Conservation (phyloP, 2,113 vertebrate species). For the Willisornis vidua region DNA sequence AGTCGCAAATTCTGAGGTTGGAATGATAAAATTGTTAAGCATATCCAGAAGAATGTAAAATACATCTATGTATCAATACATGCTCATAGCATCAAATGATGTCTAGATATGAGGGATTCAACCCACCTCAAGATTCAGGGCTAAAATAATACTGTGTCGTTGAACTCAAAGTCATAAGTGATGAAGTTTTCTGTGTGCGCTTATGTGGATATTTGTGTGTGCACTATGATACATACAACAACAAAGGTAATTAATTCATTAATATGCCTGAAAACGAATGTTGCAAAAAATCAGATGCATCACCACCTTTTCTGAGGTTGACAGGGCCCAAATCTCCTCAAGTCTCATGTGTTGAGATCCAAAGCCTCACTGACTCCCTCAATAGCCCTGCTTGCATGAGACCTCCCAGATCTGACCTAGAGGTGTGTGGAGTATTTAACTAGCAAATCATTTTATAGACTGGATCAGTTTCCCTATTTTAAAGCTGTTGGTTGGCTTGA, state of each 20-base stretch:
- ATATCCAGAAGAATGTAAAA: slow-evolving; percentile 61
- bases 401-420: background rate
- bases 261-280: background rate
- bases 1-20: slow-evolving; percentile 47
- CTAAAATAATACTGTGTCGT: slow-evolving; percentile 28
- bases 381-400: background rate
- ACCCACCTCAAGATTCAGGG: slow-evolving; percentile 8
- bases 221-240: background rate
- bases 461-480: background rate
- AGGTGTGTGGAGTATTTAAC: background rate
- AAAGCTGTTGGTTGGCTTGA: background rate
- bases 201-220: background rate
- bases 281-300: background rate
- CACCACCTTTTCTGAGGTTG: background rate
- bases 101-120: slow-evolving; percentile 34
- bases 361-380: background rate
- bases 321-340: background rate
- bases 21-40: slow-evolving; percentile 64
- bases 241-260: slow-evolving; percentile 15
- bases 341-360: background rate
- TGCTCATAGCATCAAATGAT: background rate
- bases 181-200: background rate
- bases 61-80: slow-evolving; percentile 11
- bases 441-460: background rate
- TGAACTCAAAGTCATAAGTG: slow-evolving; percentile 3